Evolutionary conservation across 2,888 invertebrate genomes (phyloP), one percentile per base, ranked within the genome.

Genomic region (Perithous albicinctus): DNA sequence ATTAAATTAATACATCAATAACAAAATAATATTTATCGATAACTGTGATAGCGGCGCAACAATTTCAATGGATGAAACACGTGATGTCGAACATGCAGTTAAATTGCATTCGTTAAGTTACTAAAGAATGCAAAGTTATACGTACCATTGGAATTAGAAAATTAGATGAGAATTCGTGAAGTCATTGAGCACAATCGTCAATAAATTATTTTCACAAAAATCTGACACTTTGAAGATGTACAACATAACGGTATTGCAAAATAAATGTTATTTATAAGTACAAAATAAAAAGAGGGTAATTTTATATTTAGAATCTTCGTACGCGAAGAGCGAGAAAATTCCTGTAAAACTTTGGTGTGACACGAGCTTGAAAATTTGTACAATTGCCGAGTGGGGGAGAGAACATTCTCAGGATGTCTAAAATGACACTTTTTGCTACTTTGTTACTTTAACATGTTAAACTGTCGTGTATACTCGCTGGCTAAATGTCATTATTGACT

Each of bases 401-500:
- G 43, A 66, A 32, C 18, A 69, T 48, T 46, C 26, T 59, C 38
- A 35, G 59, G 63, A 51, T 46, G 61, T 32, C 46, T 48, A 59
- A 38, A n/a, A 63, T 10, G 56, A 72, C 29, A 46, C 66, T 32
- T 32, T 18, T 32, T 35, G 82, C 26, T 63, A 72, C 69, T 73
- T 73, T 66, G 59, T 66, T 15, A 48, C 56, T 75, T 59, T 61
- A 75, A 70, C 43, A 74, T 76, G 64, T 59, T 78, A 73, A 73
- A 80, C 35, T 61, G 26, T 46, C 69, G 29, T 75, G 80, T 48
- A 66, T 84, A 74, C 66, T 80, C 70, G 64, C 29, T 29, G 46
- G 78, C 67, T 82, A 73, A 85, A 61, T 81, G 85, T 84, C 85
- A 85, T 85, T 82, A 74, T 79, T 43, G 75, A 63, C 63, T 69